Evolutionary conservation across 2,888 invertebrate genomes (phyloP).

Genomic region (Spilarctia lutea): DNA sequence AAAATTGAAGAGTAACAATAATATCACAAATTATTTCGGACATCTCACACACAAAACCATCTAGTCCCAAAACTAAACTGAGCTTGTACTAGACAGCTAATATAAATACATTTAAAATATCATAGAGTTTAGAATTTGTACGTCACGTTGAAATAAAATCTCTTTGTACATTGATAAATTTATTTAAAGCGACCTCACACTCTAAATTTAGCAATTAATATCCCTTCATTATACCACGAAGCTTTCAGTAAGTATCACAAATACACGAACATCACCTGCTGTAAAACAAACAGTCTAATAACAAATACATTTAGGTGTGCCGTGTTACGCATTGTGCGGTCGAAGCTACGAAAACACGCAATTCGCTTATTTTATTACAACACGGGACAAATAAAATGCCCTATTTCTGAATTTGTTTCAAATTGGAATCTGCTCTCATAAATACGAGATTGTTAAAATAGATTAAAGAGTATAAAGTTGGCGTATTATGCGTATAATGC

Average conservation of each 20-base stretch:
- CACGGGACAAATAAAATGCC: conserved; percentile 39
- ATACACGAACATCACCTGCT: conserved; percentile 27
- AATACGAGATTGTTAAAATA: neutral
- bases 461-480: neutral
- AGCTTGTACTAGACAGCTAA: no score
- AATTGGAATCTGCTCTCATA: neutral
- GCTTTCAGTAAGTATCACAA: conserved; percentile 4
- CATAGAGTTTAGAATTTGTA: no score
- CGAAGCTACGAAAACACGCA: conserved; percentile 52
- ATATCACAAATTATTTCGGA: no score
- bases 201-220: conserved; percentile 9
- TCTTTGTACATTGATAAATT: neutral
- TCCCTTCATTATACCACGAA: conserved; percentile 19
- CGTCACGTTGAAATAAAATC: neutral
- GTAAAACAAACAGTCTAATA: conserved; percentile 52
- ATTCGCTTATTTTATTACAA: conserved; percentile 55
- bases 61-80: no score
- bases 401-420: neutral
- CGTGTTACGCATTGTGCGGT: conserved; percentile 56
- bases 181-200: neutral
- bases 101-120: no score
- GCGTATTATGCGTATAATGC: neutral
- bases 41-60: no score
- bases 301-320: conserved; percentile 56
- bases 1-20: no score